Evolutionary conservation across 2,888 invertebrate species (phyloP).

Genomic region (Physocephala rufipes): DNA sequence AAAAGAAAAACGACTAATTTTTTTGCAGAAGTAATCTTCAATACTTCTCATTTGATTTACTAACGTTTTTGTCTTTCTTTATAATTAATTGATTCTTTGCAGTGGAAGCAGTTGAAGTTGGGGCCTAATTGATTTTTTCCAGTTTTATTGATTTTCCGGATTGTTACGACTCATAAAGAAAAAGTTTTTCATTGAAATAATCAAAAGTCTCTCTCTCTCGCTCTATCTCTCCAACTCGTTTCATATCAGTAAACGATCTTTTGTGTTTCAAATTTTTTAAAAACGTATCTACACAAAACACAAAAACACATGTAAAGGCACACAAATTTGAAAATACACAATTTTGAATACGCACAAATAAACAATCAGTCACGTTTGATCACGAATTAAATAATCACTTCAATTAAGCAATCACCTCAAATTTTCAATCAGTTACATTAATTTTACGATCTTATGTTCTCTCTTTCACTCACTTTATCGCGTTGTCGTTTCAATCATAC

Average conservation of each 20-base stretch:
- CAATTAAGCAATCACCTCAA: too few species aligned
- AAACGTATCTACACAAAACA: background rate
- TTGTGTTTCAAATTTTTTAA: conserved; percentile 10
- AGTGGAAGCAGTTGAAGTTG: conserved; percentile 65
- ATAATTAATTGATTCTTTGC: conserved; percentile 65
- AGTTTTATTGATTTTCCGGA: conserved; percentile 57
- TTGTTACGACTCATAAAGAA: conserved; percentile 51
- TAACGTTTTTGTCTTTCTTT: conserved; percentile 60
- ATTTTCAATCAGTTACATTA: too few species aligned
- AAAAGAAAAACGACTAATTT: conserved; percentile 9
- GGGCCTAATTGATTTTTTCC: conserved; percentile 63
- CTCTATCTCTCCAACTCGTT: conserved; percentile 48
- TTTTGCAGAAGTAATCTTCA: background rate
- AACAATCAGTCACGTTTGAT: too few species aligned
- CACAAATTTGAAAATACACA: too few species aligned
- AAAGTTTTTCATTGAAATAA: conserved; percentile 49
- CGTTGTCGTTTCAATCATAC: too few species aligned
- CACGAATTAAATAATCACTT: too few species aligned
- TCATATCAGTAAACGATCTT: conserved; percentile 6
- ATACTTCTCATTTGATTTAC: conserved; percentile 48
- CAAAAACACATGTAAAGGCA: too few species aligned
- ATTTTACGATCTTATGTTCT: too few species aligned
- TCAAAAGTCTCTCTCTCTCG: conserved; percentile 50
- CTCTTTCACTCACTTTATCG: too few species aligned
- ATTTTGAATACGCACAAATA: too few species aligned